phyloP scores from a whole-genome alignment of 2,888 invertebrate genomes.

The Drosophila rubida region DNA sequence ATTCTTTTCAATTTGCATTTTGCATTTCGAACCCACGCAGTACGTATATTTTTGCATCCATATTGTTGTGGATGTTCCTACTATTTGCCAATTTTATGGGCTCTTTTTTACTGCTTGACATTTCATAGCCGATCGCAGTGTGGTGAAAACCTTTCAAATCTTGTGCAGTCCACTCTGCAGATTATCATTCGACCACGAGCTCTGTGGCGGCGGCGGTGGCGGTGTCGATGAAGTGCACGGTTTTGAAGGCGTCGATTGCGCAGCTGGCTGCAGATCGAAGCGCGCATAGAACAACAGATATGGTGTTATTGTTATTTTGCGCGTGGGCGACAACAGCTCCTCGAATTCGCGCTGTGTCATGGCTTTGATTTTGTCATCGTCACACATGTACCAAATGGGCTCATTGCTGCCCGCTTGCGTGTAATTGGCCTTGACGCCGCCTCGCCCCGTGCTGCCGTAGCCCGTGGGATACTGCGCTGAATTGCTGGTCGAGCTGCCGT shows the following conservation, averaged over 20 bases:
- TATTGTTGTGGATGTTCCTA: neutral
- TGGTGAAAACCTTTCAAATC: constrained; percentile 70
- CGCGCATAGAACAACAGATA: constrained; percentile 94
- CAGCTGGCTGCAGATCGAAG: constrained; percentile 85
- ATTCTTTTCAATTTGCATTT: constrained; percentile 10
- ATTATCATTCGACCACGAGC: constrained; percentile 82
- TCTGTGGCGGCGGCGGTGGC: constrained; percentile 61
- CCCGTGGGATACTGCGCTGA: constrained; percentile 71
- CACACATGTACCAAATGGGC: constrained; percentile 93
- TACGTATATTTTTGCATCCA: constrained; percentile 21
- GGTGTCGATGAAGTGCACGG: constrained; percentile 62
- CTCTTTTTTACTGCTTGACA: constrained; percentile 25
- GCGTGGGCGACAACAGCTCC: constrained; percentile 90
- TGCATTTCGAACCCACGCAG: constrained; percentile 19
- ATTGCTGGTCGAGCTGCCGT: constrained; percentile 48
- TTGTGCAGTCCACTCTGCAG: constrained; percentile 74
- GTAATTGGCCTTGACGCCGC: constrained; percentile 68
- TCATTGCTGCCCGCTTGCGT: constrained; percentile 64
- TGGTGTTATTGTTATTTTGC: constrained; percentile 92
- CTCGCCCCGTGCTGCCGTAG: constrained; percentile 83
- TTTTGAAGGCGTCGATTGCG: constrained; percentile 50
- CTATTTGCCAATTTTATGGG: neutral
- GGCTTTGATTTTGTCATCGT: constrained; percentile 93
- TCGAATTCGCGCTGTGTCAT: constrained; percentile 92
- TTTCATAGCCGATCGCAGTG: constrained; percentile 31